phyloP scores from a whole-genome alignment of 2,888 invertebrate genomes.

The Galerucella pusilla region DNA sequence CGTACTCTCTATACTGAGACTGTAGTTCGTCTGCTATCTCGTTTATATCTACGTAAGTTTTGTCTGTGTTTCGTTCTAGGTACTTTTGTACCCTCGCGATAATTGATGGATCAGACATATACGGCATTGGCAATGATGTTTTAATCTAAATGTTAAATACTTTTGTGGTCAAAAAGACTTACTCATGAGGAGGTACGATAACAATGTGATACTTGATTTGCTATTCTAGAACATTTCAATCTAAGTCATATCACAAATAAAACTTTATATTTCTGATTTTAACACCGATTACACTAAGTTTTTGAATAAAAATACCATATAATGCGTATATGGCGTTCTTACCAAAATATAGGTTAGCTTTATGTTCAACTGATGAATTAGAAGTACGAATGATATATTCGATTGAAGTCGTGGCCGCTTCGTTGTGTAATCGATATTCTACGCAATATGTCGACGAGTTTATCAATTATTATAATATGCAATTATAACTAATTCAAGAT shows the following conservation, averaged over 20 bases:
- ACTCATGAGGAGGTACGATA: slow-evolving; percentile 13
- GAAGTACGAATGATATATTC: neutral
- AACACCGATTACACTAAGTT: neutral
- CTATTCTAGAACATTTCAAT: neutral
- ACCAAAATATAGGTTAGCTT: slow-evolving; percentile 23
- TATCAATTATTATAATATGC: neutral
- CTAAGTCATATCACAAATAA: neutral
- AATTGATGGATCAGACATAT: slow-evolving; percentile 64
- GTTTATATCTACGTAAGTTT: slow-evolving; percentile 84
- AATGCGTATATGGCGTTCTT: slow-evolving; percentile 17
- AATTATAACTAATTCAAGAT: neutral
- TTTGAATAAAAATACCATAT: slow-evolving; percentile 6
- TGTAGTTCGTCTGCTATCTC: slow-evolving; percentile 86
- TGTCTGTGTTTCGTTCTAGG: slow-evolving; percentile 82
- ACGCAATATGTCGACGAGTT: neutral
- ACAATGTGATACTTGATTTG: neutral
- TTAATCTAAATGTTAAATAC: neutral
- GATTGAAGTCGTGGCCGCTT: neutral
- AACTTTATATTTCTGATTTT: neutral
- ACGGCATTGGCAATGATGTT: slow-evolving; percentile 50
- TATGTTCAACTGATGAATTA: neutral
- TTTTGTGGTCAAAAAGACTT: slow-evolving; percentile 17
- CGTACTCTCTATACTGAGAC: slow-evolving; percentile 81
- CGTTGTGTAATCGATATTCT: neutral
- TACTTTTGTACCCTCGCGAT: slow-evolving; percentile 72